These are phyloP conservation scores for Hassar affinis DNA, from an alignment of 2,113 vertebrate species.

Conservation along the genomic window DNA sequence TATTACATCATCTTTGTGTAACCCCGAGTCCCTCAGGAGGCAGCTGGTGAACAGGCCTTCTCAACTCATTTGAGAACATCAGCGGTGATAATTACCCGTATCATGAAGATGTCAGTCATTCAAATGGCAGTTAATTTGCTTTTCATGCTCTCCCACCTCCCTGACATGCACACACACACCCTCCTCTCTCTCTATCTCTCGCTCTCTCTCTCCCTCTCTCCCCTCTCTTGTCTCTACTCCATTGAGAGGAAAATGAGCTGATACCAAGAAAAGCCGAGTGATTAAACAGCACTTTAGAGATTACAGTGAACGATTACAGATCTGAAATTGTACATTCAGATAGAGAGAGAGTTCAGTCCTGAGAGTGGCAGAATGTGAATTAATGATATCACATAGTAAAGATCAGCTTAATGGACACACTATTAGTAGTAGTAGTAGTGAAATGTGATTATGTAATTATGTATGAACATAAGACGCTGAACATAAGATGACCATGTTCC, in stretches of 20 bases:
- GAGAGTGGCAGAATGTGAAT: background rate
- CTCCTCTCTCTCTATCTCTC: background rate
- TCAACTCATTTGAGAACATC: slow-evolving; percentile 48
- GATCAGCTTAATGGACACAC: background rate
- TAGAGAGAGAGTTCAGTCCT: slow-evolving; percentile 42
- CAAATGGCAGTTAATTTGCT: slow-evolving; percentile 54
- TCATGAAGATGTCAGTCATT: slow-evolving; percentile 62
- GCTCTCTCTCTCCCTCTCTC: slow-evolving; percentile 4
- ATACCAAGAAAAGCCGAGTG: slow-evolving; percentile 60
- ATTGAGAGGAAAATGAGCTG: slow-evolving; percentile 60
- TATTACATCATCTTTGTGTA: slow-evolving; percentile 47
- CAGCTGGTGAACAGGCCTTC: slow-evolving; percentile 37
- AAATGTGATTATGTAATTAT: background rate
- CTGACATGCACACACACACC: slow-evolving; percentile 13
- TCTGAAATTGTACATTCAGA: slow-evolving; percentile 57
- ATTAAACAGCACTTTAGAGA: slow-evolving; percentile 64
- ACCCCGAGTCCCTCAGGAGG: slow-evolving; percentile 46
- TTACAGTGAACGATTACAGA: slow-evolving; percentile 66
- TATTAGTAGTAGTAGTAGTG: background rate
- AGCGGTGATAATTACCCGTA: slow-evolving; percentile 60
- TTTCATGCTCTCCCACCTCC: slow-evolving; percentile 38
- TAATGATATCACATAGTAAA: background rate
- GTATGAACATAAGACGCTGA: no score
- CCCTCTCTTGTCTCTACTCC: slow-evolving; percentile 38
- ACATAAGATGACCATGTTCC: background rate